A percentile compares a stretch with the other conserved stretches of the same genome.
Evolutionary conservation across 1,140 invertebrate genomes (phyloP).

Genomic region (Olivierus martensii): DNA sequence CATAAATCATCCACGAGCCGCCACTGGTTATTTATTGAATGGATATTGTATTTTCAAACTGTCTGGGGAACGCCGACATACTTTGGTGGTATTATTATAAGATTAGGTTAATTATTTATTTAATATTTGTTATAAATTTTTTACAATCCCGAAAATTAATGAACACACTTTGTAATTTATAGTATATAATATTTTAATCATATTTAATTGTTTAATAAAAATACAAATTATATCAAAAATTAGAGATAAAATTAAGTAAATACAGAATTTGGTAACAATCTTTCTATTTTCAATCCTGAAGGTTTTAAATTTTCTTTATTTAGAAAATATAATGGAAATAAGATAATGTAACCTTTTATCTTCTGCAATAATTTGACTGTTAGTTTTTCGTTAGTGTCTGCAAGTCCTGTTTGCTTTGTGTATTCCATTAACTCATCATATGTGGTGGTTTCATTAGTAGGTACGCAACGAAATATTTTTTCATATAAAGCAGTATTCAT

Average conservation of each 20-base stretch:
- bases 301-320: not conserved
- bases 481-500: constrained; percentile 74
- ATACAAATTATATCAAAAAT: too few species aligned
- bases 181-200: too few species aligned
- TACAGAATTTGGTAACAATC: not conserved
- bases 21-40: too few species aligned
- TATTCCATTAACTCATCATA: not conserved
- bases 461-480: constrained; percentile 39
- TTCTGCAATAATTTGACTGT: not conserved
- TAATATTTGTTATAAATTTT: too few species aligned
- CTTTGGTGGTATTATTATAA: too few species aligned
- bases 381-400: not conserved
- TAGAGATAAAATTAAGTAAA: constrained; percentile 5
- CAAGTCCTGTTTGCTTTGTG: not conserved
- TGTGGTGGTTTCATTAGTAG: not conserved
- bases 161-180: too few species aligned
- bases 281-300: not conserved
- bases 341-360: constrained; percentile 2
- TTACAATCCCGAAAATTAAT: too few species aligned
- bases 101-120: too few species aligned
- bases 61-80: too few species aligned
- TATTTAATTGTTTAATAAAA: too few species aligned
- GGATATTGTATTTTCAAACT: too few species aligned
- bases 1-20: too few species aligned
- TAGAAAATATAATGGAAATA: constrained; percentile 2